Percentiles rank a stretch among this genome's conserved stretches.
phyloP scores from a whole-genome alignment of 2,888 invertebrate genomes.

The Achlya flavicornis region DNA sequence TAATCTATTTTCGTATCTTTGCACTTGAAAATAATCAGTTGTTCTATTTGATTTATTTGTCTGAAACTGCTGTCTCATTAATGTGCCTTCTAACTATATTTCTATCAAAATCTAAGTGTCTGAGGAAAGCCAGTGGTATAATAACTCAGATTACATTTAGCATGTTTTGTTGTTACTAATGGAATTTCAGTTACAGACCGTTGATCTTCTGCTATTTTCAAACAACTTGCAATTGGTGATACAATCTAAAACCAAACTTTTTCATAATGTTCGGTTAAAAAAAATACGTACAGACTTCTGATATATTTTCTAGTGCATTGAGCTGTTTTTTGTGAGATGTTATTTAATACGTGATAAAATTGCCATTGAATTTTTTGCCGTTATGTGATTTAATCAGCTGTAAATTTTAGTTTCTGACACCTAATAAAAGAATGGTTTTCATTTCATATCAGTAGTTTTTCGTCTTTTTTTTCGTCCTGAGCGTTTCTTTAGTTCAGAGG shows the following conservation, averaged over 20 bases:
- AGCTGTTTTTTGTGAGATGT: constrained; percentile 12
- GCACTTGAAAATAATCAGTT: too few relatives aligned
- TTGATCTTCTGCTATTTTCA: constrained; percentile 36
- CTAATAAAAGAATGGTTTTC: neutral
- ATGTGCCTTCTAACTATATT: neutral
- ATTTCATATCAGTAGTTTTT: too few relatives aligned
- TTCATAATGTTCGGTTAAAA: neutral
- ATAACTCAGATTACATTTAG: constrained; percentile 37
- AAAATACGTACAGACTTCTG: constrained; percentile 16
- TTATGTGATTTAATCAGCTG: neutral
- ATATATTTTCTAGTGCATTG: constrained; percentile 9
- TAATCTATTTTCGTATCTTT: too few relatives aligned
- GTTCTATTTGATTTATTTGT: too few relatives aligned
- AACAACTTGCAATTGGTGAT: constrained; percentile 33
- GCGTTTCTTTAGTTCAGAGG: too few relatives aligned
- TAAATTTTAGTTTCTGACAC: neutral
- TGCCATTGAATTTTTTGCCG: neutral
- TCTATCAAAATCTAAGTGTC: neutral
- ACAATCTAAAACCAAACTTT: constrained; percentile 26
- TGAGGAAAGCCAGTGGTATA: constrained; percentile 28
- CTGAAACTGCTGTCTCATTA: too few relatives aligned
- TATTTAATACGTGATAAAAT: constrained; percentile 6
- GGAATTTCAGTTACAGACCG: constrained; percentile 33
- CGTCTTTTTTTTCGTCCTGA: too few relatives aligned
- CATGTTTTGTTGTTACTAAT: constrained; percentile 24